Base-by-base conservation (phyloP, 2,113 vertebrate species). In the Puntigrus tetrazona region DNA sequence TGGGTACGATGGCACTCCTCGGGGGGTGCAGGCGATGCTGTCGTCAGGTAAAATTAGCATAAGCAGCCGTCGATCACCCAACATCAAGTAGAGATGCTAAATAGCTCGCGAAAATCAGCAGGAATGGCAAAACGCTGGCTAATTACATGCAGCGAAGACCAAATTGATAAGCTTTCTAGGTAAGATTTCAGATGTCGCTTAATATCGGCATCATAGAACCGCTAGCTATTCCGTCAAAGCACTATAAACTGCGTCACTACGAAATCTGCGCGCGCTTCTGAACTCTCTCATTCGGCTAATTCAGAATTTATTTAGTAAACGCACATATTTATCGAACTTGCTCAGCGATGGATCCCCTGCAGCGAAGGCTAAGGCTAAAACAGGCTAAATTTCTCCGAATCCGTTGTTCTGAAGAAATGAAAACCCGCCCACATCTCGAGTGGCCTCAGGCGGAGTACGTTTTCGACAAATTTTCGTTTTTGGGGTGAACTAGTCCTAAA, bases 41-140 rank as follows among this genome's bases (percentile, higher is more conserved):
- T 80, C 59, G 67, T 67, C 77, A 79, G 59, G 25, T 80, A 67
- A 47, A 67, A 80, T 80, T 65, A 67, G 78, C 59, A 80, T 29
- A 75, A 75, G 43, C 78, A 65, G 38, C 25, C 47, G 78, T 80
- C 78, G 47, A 67, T 80, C 78, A 80, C 67, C 41, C 59, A 47
- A n/a, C 78, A 31, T 78, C 55, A 79, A 31, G 20, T 31, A 3
- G 38, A 67, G 78, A 80, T 67, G 78, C 41, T 29, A 80, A 80
- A 65, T 14, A n/a, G 78, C 78, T 67, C 31, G 25, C 3, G 16
- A 65, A 65, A 31, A 80, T 31, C 25, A 65, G 78, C 78, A 65
- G 59, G 59, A 67, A 34, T 65, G 59, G 59, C 78, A 45, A 61
- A 61, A 79, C 77, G 29, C 36, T 67, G 78, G 78, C 38, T 80